Base-by-base conservation (phyloP, 2,888 invertebrate species). In the Caenorhabditis parvicauda region DNA sequence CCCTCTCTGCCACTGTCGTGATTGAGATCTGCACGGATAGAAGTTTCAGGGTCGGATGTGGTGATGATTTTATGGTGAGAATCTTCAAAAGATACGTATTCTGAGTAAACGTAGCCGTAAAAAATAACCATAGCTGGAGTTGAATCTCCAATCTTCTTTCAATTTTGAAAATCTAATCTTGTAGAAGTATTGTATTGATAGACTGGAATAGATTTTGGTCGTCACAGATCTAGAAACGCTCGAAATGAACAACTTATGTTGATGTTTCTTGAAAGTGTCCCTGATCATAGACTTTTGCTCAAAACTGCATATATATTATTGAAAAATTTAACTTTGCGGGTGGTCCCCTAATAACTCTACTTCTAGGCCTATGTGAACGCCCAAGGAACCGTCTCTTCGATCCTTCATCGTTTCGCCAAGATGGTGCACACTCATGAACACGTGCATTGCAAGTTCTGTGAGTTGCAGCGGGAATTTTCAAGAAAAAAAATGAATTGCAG, bases 11-110 rank as follows among this genome's bases (percentile, higher is more conserved):
- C 49, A 81, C 82, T 45, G 76, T 83, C 9, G 75, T 82, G 9
- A 79, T 84, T 6, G 84, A 84, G 60, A 79, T 83, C 74, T 82
- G 82, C 14, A 69, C 82, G 7, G 83, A 84, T 64, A 72, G 79
- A 21, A 79, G 82, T 2, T 73, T 84, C 27, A 80, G 84, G 3
- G 73, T 83, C 28, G 81, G 83, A 25, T 82, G 81, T 53, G 82
- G 82, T 60, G 76, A 78, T 24, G 78, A 81, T 46, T 77, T 82
- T 51, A 81, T 82, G 47, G 74, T 74, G 25, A 42, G 59, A 25
- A 35, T n/a, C 29, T 19, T 32, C 9, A 32, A 32, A 22, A 14
- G 35, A 14, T 32, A 9, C 9, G 35, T 14, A 14, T 9, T 32
- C 14, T 9, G 35, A 9, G 35, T 32, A 14, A 32, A 32, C 14